phyloP scores from a whole-genome alignment of 2,888 invertebrate genomes.

The Nudaria mundana region DNA sequence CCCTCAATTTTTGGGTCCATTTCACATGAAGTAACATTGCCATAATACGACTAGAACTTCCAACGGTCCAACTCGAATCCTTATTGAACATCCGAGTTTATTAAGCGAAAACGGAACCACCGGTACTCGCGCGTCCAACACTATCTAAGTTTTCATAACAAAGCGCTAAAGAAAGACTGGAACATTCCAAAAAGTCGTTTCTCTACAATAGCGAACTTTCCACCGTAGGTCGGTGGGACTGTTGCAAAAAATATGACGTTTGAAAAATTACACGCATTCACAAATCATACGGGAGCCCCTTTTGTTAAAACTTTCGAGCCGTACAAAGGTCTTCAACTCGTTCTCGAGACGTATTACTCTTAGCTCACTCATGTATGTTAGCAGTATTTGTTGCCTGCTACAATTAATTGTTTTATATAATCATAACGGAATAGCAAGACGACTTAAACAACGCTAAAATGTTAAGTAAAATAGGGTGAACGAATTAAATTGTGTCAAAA shows the following conservation, averaged over 20 bases:
- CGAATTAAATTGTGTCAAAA: constrained; percentile 40
- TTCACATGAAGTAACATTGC: constrained; percentile 32
- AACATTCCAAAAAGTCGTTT: constrained; percentile 63
- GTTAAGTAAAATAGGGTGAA: neutral
- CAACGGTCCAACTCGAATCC: constrained; percentile 32
- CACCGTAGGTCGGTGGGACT: constrained; percentile 64
- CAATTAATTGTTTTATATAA: constrained; percentile 10
- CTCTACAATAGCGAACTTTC: constrained; percentile 74
- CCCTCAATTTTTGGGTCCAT: constrained; percentile 26
- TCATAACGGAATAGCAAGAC: constrained; percentile 10
- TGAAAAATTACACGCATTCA: constrained; percentile 81
- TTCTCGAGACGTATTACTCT: constrained; percentile 62
- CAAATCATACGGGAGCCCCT: constrained; percentile 75
- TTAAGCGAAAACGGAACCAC: constrained; percentile 49
- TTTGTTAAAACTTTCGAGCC: constrained; percentile 70
- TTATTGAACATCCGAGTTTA: constrained; percentile 47
- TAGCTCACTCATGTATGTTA: constrained; percentile 45
- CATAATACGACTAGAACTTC: constrained; percentile 25
- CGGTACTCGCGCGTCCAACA: constrained; percentile 54
- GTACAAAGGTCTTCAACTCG: constrained; percentile 71
- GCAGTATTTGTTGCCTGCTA: constrained; percentile 25
- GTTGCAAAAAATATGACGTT: constrained; percentile 79
- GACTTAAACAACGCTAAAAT: constrained; percentile 2
- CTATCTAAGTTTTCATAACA: constrained; percentile 65
- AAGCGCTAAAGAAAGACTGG: constrained; percentile 54